Evolutionary conservation across 2,797 vertebrate species (phyloP), one percentile per base, ranked within the genome.

Genomic region (Huso huso): DNA sequence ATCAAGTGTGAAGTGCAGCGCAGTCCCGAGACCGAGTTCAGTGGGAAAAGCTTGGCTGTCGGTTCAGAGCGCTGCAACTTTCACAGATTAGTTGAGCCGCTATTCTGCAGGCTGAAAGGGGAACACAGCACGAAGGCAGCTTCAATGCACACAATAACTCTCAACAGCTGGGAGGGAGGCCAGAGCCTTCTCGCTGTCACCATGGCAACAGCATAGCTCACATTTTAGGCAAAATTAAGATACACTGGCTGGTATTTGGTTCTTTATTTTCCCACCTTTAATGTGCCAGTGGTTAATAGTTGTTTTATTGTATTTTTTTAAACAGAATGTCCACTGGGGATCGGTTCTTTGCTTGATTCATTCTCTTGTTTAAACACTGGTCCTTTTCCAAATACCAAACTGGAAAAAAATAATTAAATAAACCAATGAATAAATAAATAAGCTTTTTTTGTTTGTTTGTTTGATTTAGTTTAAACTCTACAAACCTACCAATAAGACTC

Each of bases 11-110:
- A 96, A 95, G 94, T 91, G 84, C 91, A 91, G 92, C 88, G 86
- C 89, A 92, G 92, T 93, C 93, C 91, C 91, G 88, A 91, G 93
- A 89, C 90, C 87, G 79, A 91, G 92, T 93, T 97, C 92, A 95
- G 94, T 95, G 93, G 92, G 89, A 95, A 95, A 86, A 92, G 91
- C 88, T 94, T 94, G 93, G 93, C 94, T 89, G 87, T 89, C 87
- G 89, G 91, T 94, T 97, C 91, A 94, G 93, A 93, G 93, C 91
- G 87, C 93, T 87, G 89, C 92, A 97, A 96, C 93, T 94, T 95
- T 95, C 92, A 95, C 93, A 93, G 95, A 97, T 97, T 97, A 96
- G 94, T 92, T 93, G 93, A 95, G 93, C 93, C 91, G 92, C 94
- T 93, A 94, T 97, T 96, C 93, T 95, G 90, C 87, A 89, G 83